Evolutionary conservation across 2,113 vertebrate genomes (phyloP).

Genomic region (Siniperca knerii): DNA sequence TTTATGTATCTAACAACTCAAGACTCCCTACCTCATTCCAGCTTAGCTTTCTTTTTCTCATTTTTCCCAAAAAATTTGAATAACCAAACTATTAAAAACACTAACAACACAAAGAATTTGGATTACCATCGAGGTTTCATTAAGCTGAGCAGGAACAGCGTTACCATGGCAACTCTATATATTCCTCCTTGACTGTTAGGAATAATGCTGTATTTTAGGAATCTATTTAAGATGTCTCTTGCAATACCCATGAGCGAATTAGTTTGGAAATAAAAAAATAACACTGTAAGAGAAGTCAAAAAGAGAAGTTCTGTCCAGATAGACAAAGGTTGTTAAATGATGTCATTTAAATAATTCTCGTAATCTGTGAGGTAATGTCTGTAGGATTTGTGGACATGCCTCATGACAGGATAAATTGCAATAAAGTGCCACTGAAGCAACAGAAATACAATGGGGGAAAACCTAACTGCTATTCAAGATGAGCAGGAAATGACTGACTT

Average conservation of each 20-base stretch:
- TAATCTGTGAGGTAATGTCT: neutral
- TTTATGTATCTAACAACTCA: neutral
- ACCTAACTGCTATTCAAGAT: neutral
- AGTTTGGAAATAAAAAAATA: neutral
- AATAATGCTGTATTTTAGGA: neutral
- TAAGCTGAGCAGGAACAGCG: neutral
- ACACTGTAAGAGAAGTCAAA: too few relatives aligned
- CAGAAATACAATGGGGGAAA: neutral
- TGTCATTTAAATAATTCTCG: too few relatives aligned
- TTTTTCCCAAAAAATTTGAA: neutral
- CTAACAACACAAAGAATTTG: neutral
- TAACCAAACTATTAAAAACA: slow-evolving; percentile 11
- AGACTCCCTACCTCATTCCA: neutral
- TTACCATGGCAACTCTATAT: slow-evolving; percentile 26
- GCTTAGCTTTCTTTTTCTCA: neutral
- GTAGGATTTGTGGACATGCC: neutral
- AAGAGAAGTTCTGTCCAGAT: too few relatives aligned
- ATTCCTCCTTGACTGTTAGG: neutral
- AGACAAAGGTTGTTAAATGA: too few relatives aligned
- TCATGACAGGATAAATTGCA: neutral
- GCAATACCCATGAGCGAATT: neutral
- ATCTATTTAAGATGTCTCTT: neutral
- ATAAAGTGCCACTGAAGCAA: neutral
- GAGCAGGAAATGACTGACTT: slow-evolving; percentile 41
- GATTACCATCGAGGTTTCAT: slow-evolving; percentile 16